A percentile compares a stretch with the other conserved stretches of the same genome.
Evolutionary conservation across 1,140 invertebrate species (phyloP).

Genomic region (Caenorhabditis remanei): DNA sequence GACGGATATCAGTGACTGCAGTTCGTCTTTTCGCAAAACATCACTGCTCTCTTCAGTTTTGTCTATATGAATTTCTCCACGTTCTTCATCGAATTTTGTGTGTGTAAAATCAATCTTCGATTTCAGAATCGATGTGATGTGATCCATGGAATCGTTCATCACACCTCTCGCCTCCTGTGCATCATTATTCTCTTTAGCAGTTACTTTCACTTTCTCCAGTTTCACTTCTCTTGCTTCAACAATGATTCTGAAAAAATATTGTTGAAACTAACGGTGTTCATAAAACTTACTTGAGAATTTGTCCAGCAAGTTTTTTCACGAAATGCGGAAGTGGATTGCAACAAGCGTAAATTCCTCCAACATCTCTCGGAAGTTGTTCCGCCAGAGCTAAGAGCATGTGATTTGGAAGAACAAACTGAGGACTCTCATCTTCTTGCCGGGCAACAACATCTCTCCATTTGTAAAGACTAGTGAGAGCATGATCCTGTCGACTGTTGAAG

Average conservation of each 20-base stretch:
- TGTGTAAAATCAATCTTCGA: constrained; percentile 60
- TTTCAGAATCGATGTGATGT: constrained; percentile 15
- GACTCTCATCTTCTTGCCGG: constrained; percentile 90
- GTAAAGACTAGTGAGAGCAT: constrained; percentile 87
- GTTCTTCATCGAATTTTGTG: constrained; percentile 54
- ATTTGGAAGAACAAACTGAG: constrained; percentile 91
- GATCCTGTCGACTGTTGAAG: constrained; percentile 85
- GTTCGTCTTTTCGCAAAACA: neutral
- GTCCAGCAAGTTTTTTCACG: constrained; percentile 85
- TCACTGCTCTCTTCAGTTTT: constrained; percentile 3
- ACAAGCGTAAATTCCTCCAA: constrained; percentile 91
- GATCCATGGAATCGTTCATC: constrained; percentile 7
- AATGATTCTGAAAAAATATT: constrained; percentile 19
- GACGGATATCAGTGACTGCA: neutral
- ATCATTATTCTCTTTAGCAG: constrained; percentile 28
- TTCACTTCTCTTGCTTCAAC: constrained; percentile 31
- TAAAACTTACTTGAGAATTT: constrained; percentile 81
- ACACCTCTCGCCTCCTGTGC: constrained; percentile 28
- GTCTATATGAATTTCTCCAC: constrained; percentile 42
- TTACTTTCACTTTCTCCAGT: constrained; percentile 15
- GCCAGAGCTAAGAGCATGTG: constrained; percentile 93
- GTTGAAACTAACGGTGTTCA: neutral
- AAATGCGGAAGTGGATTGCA: constrained; percentile 93
- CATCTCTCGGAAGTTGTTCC: constrained; percentile 88
- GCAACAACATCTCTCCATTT: constrained; percentile 90